These are phyloP conservation scores for Perizoma flavofasciatum DNA, from an alignment of 2,888 invertebrate species.

Conservation along the genomic window DNA sequence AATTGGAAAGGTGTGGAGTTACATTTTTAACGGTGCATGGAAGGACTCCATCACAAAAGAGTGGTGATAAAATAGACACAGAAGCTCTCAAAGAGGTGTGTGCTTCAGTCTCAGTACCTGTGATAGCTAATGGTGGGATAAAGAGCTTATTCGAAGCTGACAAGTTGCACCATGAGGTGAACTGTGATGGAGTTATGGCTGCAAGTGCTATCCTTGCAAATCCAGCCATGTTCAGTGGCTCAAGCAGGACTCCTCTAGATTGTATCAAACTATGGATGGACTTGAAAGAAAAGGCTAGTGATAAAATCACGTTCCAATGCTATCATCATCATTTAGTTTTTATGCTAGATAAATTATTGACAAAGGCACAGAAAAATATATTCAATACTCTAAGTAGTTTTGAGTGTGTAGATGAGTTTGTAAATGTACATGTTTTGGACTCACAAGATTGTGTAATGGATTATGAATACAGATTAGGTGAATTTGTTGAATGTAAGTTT, in stretches of 20 bases:
- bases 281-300: slow-evolving; percentile 85
- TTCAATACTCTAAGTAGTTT: slow-evolving; percentile 91
- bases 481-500: slow-evolving; percentile 69
- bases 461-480: slow-evolving; percentile 48
- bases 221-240: slow-evolving; percentile 94
- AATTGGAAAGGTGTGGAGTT: slow-evolving; percentile 93
- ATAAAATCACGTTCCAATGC: slow-evolving; percentile 89
- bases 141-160: slow-evolving; percentile 89
- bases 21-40: slow-evolving; percentile 96
- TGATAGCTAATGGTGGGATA: slow-evolving; percentile 97
- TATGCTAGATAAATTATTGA: slow-evolving; percentile 94
- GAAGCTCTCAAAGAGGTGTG: slow-evolving; percentile 89
- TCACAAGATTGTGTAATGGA: slow-evolving; percentile 43
- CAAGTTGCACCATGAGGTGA: slow-evolving; percentile 85
- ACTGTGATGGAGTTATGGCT: slow-evolving; percentile 95
- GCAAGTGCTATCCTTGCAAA: slow-evolving; percentile 96
- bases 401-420: slow-evolving; percentile 87
- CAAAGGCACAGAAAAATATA: slow-evolving; percentile 87
- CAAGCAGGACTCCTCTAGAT: slow-evolving; percentile 86
- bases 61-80: slow-evolving; percentile 88
- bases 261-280: slow-evolving; percentile 94
- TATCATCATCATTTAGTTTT: slow-evolving; percentile 98
- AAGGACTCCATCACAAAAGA: slow-evolving; percentile 92
- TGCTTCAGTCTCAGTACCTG: slow-evolving; percentile 89
- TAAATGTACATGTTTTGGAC: slow-evolving; percentile 83